Percentiles rank a stretch among this genome's conserved stretches.
Conservation (phyloP, 2,113 vertebrate species). For the Oreocharis arfaki region DNA sequence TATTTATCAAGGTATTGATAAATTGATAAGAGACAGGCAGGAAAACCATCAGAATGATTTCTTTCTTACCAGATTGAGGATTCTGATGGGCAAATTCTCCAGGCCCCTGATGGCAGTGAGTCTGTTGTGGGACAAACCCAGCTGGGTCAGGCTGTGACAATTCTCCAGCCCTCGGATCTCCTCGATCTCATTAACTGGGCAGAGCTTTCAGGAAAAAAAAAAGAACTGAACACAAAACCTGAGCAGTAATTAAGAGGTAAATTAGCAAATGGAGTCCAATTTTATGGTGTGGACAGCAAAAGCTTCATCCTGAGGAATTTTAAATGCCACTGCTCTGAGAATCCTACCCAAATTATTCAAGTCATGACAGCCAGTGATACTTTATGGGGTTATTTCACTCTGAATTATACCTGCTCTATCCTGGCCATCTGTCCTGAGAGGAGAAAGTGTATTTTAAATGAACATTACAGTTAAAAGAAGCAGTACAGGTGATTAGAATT, state of each 20-base stretch:
- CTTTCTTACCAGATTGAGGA: constrained; percentile 80
- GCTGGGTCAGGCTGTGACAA: constrained; percentile 77
- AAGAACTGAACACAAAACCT: neutral
- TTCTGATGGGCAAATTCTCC: constrained; percentile 73
- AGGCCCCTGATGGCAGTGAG: constrained; percentile 74
- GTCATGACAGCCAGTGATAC: neutral
- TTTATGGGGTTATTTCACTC: neutral
- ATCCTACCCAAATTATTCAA: neutral
- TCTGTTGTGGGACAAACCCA: constrained; percentile 85
- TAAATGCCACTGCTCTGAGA: neutral
- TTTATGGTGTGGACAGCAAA: neutral
- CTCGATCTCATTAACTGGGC: constrained; percentile 79
- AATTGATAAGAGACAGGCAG: neutral
- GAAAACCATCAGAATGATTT: rapidly evolving
- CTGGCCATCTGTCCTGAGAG: neutral
- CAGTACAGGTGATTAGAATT: neutral
- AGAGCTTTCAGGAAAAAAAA: constrained; percentile 71
- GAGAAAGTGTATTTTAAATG: neutral
- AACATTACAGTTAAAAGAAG: neutral
- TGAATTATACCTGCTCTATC: neutral
- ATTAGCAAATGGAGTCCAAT: neutral
- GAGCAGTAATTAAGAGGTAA: neutral
- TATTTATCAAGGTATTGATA: neutral
- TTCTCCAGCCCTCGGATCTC: constrained; percentile 82
- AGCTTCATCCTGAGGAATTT: neutral